Conservation (phyloP, 2,113 vertebrate genomes). For the Pipra filicauda region DNA sequence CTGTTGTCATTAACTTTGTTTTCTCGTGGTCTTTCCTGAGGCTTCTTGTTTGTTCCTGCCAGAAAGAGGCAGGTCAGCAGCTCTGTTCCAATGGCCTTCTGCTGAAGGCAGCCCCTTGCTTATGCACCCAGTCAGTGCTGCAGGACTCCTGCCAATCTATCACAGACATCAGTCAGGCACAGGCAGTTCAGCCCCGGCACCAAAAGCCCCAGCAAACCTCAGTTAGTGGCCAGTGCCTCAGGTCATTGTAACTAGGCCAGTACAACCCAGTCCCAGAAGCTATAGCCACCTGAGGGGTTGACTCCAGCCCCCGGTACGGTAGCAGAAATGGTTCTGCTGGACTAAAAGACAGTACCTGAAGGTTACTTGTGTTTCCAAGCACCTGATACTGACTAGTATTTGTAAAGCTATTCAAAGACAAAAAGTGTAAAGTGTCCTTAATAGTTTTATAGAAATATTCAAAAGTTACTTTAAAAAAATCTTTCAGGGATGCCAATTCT, state of each 20-base stretch:
- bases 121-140: background rate
- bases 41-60: background rate
- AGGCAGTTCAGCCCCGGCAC: background rate
- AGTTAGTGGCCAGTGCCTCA: background rate
- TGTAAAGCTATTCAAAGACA: slow-evolving; percentile 5
- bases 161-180: background rate
- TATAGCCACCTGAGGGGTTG: background rate
- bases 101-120: background rate
- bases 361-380: background rate
- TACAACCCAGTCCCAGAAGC: background rate
- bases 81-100: background rate
- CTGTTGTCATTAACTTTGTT: background rate
- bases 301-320: background rate
- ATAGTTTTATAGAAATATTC: background rate
- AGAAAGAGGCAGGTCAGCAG: background rate
- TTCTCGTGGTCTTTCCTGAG: background rate
- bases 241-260: background rate
- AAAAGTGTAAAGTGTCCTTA: background rate
- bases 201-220: background rate
- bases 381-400: background rate
- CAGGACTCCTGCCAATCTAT: background rate
- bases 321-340: background rate
- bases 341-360: background rate
- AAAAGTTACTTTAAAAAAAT: background rate
- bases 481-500: background rate